Conservation (phyloP, 2,888 invertebrate genomes). For the Colletes collaris region DNA sequence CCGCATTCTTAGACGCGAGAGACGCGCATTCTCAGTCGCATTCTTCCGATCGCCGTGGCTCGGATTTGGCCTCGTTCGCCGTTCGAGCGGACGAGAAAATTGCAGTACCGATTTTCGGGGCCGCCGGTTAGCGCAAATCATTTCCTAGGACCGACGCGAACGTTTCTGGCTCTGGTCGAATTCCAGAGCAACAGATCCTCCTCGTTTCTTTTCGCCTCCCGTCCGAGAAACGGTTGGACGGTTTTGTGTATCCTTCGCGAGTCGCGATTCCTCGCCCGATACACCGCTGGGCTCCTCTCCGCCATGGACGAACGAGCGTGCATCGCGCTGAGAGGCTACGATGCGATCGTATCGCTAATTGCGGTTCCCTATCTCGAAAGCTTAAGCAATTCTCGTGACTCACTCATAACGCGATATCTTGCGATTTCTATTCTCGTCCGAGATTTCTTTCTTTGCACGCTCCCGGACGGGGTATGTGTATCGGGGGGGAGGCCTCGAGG, state of each 20-base stretch:
- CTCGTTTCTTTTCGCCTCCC: too few relatives aligned
- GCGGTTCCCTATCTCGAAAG: conserved; percentile 52
- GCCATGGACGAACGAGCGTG: conserved; percentile 42
- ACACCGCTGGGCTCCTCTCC: background rate
- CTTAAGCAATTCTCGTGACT: conserved; percentile 61
- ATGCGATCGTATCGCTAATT: conserved; percentile 64
- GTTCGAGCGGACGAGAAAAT: conserved; percentile 19
- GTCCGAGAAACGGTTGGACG: conserved; percentile 4
- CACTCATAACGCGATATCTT: conserved; percentile 50
- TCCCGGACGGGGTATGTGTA: conserved; percentile 19
- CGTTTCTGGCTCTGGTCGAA: background rate
- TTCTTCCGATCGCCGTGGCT: too few relatives aligned
- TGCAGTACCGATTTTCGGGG: background rate
- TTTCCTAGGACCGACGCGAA: conserved; percentile 17
- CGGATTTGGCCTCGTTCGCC: conserved; percentile 11
- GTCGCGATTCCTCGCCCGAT: conserved; percentile 48
- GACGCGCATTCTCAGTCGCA: too few relatives aligned
- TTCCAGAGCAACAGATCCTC: conserved; percentile 1
- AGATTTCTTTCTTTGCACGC: conserved; percentile 19
- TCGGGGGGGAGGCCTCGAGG: conserved; percentile 5
- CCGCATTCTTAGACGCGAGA: conserved; percentile 21
- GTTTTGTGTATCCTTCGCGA: conserved; percentile 26
- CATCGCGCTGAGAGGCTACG: conserved; percentile 39
- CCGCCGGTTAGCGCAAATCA: conserved; percentile 6
- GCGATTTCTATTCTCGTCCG: conserved; percentile 55